These are phyloP conservation scores for Therioaphis trifolii DNA, from an alignment of 2,888 invertebrate species.

Conservation along the genomic window DNA sequence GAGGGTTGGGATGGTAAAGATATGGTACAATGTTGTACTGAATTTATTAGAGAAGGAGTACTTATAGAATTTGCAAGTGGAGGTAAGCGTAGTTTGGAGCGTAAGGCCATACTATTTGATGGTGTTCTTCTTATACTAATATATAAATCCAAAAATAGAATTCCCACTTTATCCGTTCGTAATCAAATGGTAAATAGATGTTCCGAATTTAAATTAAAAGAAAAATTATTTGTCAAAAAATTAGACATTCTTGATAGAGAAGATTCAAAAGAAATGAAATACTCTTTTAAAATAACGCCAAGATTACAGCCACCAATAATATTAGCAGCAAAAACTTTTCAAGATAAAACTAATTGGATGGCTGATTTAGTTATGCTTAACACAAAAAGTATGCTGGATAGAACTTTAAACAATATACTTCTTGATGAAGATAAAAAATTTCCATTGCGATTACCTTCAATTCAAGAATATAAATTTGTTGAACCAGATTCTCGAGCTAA, in stretches of 20 bases:
- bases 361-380: constrained; percentile 96
- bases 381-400: constrained; percentile 81
- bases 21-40: constrained; percentile 93
- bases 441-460: constrained; percentile 88
- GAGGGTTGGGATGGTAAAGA: constrained; percentile 95
- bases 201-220: constrained; percentile 85
- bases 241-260: constrained; percentile 90
- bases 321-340: constrained; percentile 77
- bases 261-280: constrained; percentile 84
- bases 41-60: constrained; percentile 85
- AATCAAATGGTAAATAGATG: constrained; percentile 69
- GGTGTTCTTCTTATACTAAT: constrained; percentile 90
- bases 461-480: constrained; percentile 89
- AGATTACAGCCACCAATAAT: constrained; percentile 79
- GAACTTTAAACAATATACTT: constrained; percentile 80
- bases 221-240: constrained; percentile 90
- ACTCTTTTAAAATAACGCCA: constrained; percentile 84
- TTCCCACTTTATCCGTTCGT: constrained; percentile 71
- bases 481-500: constrained; percentile 90
- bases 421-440: constrained; percentile 93
- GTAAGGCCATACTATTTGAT: constrained; percentile 93
- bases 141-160: constrained; percentile 85
- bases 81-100: constrained; percentile 85
- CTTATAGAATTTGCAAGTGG: constrained; percentile 69
- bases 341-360: constrained; percentile 98